Conservation (phyloP, 2,113 vertebrate species). For the Andinoacara biseriatus region DNA sequence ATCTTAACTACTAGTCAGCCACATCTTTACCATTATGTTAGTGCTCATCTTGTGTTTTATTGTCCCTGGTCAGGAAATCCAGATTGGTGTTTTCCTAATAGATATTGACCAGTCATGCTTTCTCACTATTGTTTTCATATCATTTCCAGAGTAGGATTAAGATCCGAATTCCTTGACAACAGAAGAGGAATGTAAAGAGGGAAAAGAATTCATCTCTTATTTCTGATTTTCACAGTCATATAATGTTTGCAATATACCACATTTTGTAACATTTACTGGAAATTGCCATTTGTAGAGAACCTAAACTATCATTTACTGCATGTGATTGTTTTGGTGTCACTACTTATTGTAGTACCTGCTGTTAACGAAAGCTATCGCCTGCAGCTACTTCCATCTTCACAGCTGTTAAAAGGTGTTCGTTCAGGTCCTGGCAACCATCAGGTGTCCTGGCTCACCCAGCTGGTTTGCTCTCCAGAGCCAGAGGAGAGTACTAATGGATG, state of each 20-base stretch:
- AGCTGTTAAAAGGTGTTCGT: conserved; percentile 51
- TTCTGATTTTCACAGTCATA: not conserved
- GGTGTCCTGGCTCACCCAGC: conserved; percentile 55
- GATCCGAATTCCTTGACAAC: not conserved
- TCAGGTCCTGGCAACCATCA: conserved; percentile 55
- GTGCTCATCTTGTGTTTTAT: not conserved
- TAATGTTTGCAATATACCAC: not conserved
- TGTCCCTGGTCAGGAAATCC: not conserved
- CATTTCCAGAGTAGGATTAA: not conserved
- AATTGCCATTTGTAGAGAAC: not conserved
- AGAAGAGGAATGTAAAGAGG: not conserved
- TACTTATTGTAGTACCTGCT: not conserved
- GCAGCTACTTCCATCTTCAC: conserved; percentile 11
- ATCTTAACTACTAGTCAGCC: not conserved
- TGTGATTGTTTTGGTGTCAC: not conserved
- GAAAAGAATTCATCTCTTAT: not conserved
- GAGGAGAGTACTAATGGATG: conserved; percentile 46
- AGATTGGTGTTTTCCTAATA: not conserved
- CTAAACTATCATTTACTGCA: not conserved
- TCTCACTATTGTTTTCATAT: not conserved
- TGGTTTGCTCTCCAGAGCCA: conserved; percentile 41
- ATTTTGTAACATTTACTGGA: not conserved
- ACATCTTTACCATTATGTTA: not conserved
- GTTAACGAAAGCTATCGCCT: conserved; percentile 10
- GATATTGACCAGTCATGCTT: not conserved